Conservation (phyloP, 2,113 vertebrate species). For the Phalacrocorax carbo region DNA sequence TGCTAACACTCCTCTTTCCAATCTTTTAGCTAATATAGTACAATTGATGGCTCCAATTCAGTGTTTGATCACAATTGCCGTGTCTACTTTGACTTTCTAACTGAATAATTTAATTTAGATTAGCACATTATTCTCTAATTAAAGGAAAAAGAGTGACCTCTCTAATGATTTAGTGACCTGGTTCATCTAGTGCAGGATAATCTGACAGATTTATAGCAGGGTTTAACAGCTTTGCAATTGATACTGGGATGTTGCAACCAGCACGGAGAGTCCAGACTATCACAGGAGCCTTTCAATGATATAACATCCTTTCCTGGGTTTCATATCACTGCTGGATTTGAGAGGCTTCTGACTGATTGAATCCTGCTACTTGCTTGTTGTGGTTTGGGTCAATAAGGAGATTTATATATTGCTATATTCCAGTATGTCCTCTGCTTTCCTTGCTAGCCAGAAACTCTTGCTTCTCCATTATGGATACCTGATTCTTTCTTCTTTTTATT, state of each 20-base stretch:
- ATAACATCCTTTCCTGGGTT: background rate
- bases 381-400: background rate
- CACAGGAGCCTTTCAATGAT: background rate
- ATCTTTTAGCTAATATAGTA: background rate
- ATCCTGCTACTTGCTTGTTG: background rate
- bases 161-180: background rate
- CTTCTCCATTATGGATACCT: background rate
- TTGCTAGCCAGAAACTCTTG: background rate
- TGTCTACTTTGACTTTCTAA: background rate
- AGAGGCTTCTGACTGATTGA: background rate
- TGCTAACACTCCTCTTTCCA: background rate
- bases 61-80: background rate
- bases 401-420: background rate
- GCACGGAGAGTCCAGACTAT: background rate
- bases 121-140: background rate
- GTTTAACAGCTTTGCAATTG: slow-evolving; percentile 11
- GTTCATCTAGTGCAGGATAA: background rate
- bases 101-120: background rate
- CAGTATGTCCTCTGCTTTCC: background rate
- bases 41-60: background rate
- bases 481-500: background rate
- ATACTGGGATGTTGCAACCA: background rate
- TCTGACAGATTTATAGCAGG: background rate
- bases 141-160: background rate
- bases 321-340: background rate